A percentile compares a stretch with the other conserved stretches of the same genome.
These are phyloP conservation scores for Apamea anceps DNA, from an alignment of 2,888 invertebrate genomes.

Conservation along the genomic window DNA sequence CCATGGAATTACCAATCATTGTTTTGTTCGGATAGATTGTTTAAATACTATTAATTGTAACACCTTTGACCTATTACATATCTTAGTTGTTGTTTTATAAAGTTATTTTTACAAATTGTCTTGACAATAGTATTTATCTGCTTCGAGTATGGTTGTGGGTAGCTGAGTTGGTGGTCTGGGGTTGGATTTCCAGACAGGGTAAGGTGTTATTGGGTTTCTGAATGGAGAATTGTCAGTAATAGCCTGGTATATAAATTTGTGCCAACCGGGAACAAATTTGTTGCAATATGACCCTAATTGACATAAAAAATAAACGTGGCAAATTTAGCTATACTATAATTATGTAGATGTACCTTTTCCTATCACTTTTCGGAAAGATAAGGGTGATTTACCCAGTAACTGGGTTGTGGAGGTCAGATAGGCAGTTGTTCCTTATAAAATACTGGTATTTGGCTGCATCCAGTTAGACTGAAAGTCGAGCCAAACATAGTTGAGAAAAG, in stretches of 20 bases:
- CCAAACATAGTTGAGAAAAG: background rate
- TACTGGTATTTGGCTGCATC: background rate
- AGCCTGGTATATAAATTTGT: background rate
- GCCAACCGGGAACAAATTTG: background rate
- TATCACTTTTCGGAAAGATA: background rate
- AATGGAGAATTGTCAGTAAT: background rate
- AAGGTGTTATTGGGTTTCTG: background rate
- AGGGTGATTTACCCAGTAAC: background rate
- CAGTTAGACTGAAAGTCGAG: background rate
- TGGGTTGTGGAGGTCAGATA: background rate
- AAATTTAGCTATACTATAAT: too few relatives aligned
- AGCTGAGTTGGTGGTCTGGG: too few relatives aligned
- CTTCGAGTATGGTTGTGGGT: background rate
- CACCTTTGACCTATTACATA: constrained; percentile 3
- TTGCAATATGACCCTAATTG: background rate
- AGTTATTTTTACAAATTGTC: background rate
- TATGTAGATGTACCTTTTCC: too few relatives aligned
- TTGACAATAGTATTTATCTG: background rate
- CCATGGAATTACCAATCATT: background rate
- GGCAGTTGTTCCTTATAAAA: background rate
- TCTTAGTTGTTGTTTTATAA: background rate
- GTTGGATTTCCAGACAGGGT: background rate
- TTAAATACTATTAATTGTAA: constrained; percentile 5
- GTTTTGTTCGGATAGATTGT: constrained; percentile 9
- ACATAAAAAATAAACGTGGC: background rate